Base-by-base conservation (phyloP, 2,113 vertebrate genomes). In the Capra hircus region DNA sequence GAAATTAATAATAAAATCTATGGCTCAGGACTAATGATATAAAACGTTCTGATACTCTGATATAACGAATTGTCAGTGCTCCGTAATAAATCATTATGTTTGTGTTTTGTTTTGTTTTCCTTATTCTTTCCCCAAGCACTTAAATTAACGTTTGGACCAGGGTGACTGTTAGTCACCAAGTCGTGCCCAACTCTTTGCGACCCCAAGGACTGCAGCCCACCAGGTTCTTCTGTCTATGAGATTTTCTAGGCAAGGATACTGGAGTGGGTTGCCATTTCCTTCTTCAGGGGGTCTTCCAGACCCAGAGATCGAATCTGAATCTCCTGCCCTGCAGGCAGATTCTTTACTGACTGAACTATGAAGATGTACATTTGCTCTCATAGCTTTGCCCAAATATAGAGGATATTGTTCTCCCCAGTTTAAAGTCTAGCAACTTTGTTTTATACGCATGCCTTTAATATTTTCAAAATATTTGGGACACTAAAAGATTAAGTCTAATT, bases 221-320 rank as follows among this genome's bases (percentile, higher is more conserved):
- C n/a, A 40, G n/a, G 9, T n/a, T 71, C 67, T 11, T 71, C n/a
- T 71, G 19, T 71, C 67, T 21, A 6, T 36, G 67, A 23, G n/a
- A 71, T 71, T 36, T 71, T 36, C n/a, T 36, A 71, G 19, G 5
- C 9, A 6, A 4, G n/a, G 67, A 36, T 11, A 23, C n/a, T 3
- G 19, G 67, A 71, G 9, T 36, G 67, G 67, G 67, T 71, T 71
- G 17, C n/a, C 64, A 21, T 36, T 71, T 71, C n/a, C 64, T 71
- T 11, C n/a, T 21, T n/a, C 67, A 21, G 9, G 19, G n/a, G 19
- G 12, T 71, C 10, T 71, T 40, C n/a, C 67, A 71, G n/a, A 23
- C n/a, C 10, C n/a, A 71, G n/a, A 2, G 9, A 2, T 71, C 0
- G 2, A 36, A 71, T 21, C 19, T 0, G 0, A 5, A 71, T 71